Base-by-base conservation (phyloP, 2,113 vertebrate species). In the Manacus vitellinus region DNA sequence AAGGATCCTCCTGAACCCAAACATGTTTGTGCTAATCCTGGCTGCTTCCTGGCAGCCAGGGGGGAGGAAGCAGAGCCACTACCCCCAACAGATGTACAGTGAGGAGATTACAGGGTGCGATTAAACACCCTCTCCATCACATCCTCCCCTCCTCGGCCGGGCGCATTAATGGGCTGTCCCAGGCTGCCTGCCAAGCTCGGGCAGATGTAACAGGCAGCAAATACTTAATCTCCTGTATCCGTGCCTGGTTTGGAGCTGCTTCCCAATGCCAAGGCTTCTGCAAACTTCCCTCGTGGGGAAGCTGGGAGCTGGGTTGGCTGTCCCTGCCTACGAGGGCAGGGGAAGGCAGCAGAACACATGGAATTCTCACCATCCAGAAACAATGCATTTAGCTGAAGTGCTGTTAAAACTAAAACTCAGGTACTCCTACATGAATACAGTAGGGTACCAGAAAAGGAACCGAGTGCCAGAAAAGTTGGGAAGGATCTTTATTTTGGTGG, bases 41-140 rank as follows among this genome's bases (percentile, higher is more conserved):
- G 91, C 92, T 43, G 95, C 91, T 96, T 96, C 96, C 96, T 96
- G 96, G 87, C 83, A 1, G 94, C 66, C 86, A 14, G 47, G 49
- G 70, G 3, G 86, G 96, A 95, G 96, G 95, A 96, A 96, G 72
- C 20, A 0, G 86, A 94, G 94, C 96, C 91, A 14, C 70, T 87
- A 61, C 96, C 95, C 95, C 86, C 6, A 94, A 73, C 94, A 97
- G 96, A 94, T 97, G 96, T 89, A 87, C 83, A 67, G 95, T 61
- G 96, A 91, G 92, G 95, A 94, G 95, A 94, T 97, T 95, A 91
- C 91, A 88, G 91, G 4, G 61, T 30, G 88, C 2, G 63, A 94
- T 95, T 92, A 94, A 95, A 93, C 85, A 96, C 95, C 86, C 89
- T 92, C 95, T 96, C 96, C 96, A 96, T 96, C 96, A 97, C 89